These are phyloP conservation scores for Xerus rutilus DNA, from an alignment of 2,797 vertebrate genomes.

Conservation along the genomic window DNA sequence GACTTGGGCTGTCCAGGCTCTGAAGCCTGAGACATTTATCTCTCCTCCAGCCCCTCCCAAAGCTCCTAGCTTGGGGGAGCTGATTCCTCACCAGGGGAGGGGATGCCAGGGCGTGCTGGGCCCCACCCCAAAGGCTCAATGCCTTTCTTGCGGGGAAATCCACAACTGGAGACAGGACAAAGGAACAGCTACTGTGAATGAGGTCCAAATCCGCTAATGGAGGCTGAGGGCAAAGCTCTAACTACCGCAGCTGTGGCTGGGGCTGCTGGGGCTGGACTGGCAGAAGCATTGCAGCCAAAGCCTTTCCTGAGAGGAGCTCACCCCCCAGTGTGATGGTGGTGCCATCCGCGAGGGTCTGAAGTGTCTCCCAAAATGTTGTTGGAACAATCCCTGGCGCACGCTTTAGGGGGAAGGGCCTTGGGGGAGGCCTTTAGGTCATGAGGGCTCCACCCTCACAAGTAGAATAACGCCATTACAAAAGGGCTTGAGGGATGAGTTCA, in stretches of 20 bases:
- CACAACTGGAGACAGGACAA: not conserved
- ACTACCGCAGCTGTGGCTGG: not conserved
- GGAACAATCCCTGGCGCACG: not conserved
- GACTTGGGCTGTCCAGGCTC: not conserved
- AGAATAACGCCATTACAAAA: accelerated
- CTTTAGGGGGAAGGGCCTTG: not conserved
- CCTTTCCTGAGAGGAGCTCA: not conserved
- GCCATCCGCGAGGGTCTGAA: not conserved
- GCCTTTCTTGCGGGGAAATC: not conserved
- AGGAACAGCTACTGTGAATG: not conserved
- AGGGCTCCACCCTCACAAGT: too few relatives aligned
- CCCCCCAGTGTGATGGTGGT: too few relatives aligned
- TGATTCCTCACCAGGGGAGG: not conserved
- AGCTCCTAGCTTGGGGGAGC: not conserved
- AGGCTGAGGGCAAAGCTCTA: accelerated
- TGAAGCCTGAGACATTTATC: too few relatives aligned
- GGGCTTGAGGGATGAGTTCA: not conserved
- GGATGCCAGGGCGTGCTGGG: not conserved
- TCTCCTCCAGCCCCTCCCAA: accelerated
- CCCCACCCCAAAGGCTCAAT: accelerated
- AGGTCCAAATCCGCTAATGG: accelerated
- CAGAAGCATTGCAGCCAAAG: not conserved
- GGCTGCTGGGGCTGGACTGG: too few relatives aligned
- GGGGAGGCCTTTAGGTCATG: not conserved
- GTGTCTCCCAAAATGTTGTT: not conserved